Percentiles rank a stretch among this genome's conserved stretches.
Conservation (phyloP, 2,113 vertebrate genomes). For the Entelurus aequoreus region DNA sequence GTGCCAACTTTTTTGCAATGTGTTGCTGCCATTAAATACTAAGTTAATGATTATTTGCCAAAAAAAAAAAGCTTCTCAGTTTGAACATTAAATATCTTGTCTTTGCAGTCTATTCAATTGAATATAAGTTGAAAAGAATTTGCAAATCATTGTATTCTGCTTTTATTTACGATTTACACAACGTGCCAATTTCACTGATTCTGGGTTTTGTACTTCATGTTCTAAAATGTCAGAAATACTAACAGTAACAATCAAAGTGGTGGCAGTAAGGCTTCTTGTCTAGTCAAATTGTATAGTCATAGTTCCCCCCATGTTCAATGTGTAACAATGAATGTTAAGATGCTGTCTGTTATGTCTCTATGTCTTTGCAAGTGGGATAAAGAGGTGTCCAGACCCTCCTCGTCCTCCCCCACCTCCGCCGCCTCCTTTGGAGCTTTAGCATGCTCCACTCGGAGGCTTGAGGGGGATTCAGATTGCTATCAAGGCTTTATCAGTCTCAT, state of each 20-base stretch:
- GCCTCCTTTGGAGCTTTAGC: conserved; percentile 70
- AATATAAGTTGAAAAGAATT: too few species aligned
- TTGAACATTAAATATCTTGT: too few species aligned
- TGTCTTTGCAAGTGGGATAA: conserved; percentile 34
- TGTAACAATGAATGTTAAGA: conserved; percentile 17
- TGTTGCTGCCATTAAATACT: too few species aligned
- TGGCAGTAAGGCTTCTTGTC: neutral
- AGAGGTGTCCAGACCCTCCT: conserved; percentile 40
- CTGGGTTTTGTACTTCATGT: too few species aligned
- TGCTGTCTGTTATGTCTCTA: conserved; percentile 34
- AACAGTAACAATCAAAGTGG: neutral
- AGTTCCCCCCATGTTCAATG: neutral
- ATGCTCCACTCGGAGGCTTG: conserved; percentile 83
- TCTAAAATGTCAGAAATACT: neutral
- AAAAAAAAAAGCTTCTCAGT: too few species aligned
- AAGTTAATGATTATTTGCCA: too few species aligned
- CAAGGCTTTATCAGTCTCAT: conserved; percentile 98
- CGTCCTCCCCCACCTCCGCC: conserved; percentile 25
- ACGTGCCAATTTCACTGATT: too few species aligned
- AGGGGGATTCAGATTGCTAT: conserved; percentile 96
- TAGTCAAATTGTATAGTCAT: neutral
- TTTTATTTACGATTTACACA: too few species aligned
- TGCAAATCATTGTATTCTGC: too few species aligned
- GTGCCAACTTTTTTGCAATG: too few species aligned
- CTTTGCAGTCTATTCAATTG: too few species aligned